These are phyloP conservation scores for Cyclargus thomasi DNA, from an alignment of 1,140 invertebrate species.

Conservation along the genomic window DNA sequence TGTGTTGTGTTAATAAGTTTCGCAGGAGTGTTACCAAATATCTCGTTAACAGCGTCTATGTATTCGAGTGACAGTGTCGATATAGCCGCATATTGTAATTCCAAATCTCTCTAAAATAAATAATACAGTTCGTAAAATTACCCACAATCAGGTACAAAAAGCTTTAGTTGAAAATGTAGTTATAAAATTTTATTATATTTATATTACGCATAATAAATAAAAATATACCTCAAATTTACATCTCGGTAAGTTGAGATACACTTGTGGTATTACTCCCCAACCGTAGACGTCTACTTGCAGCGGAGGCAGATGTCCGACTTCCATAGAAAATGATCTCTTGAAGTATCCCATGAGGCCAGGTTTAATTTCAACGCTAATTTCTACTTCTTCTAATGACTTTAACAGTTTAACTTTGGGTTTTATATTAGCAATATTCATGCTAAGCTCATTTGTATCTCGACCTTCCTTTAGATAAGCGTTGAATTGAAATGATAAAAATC, in stretches of 20 bases:
- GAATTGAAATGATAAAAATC: conserved; percentile 54
- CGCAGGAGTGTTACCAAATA: conserved; percentile 37
- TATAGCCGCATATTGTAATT: conserved; percentile 53
- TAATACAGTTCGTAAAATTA: conserved; percentile 17
- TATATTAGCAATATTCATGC: conserved; percentile 49
- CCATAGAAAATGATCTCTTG: conserved; percentile 49
- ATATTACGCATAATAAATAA: conserved; percentile 13
- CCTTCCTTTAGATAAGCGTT: conserved; percentile 57
- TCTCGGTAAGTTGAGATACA: conserved; percentile 51
- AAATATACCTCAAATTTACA: conserved; percentile 37
- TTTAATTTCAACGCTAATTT: conserved; percentile 48
- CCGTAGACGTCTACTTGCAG: conserved; percentile 60
- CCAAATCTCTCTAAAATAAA: conserved; percentile 39
- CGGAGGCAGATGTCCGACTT: conserved; percentile 56
- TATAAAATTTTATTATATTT: conserved; percentile 23
- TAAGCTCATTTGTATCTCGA: conserved; percentile 43
- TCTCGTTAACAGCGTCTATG: conserved; percentile 46
- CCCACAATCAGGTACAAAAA: no score
- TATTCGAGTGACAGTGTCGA: conserved; percentile 49
- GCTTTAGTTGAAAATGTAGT: no score
- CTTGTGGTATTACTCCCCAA: conserved; percentile 64
- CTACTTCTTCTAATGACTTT: conserved; percentile 42
- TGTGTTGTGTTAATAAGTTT: conserved; percentile 52
- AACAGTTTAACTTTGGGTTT: conserved; percentile 46
- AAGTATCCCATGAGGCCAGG: conserved; percentile 63